Evolutionary conservation across 2,888 invertebrate species (phyloP), one percentile per base, ranked within the genome.

Genomic region (Caenorhabditis japonica): DNA sequence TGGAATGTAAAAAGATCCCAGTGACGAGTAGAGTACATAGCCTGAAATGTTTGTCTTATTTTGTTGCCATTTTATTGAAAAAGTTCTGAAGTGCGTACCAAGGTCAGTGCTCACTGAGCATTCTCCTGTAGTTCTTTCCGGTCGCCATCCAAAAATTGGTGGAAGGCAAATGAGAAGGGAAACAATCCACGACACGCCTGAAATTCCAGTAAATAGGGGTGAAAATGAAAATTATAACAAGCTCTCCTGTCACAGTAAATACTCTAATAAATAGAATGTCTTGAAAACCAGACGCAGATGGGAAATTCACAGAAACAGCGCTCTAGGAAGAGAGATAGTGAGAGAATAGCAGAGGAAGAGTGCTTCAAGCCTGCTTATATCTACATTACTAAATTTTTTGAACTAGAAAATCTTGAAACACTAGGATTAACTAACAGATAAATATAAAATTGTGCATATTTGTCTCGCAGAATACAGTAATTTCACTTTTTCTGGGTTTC

Each of bases 1-100:
- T 75, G 99, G 97, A 89, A 99, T 94, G 92, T 95, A 99, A 91
- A 99, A 99, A 87, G 97, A 97, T 84, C 97, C 97, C 86, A 96
- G 91, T 19, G 97, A 95, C 19, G 97, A 97, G 90, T 97, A 99
- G 71, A 97, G 91, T 88, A 97, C 97, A 91, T 99, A 97, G 79
- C 97, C 79, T 79, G 68, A 44, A 79, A 71, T 46, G 34, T 10
- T 25, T 38, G 21, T 10, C 5, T 27, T 58, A 27, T 47, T 47
- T 38, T 27, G 38, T 44, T 30, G 46, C 41, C 47, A 21, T 12
- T 7, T 53, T 53, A 8, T 33, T 27, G 25, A 64, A 46, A 33
- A 64, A n/a, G n/a, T n/a, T n/a, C n/a, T n/a, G n/a, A n/a, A n/a
- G n/a, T 34, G 33, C 44, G 46, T 55, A 76, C 80, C 82, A 17